Evolutionary conservation across 2,888 invertebrate species (phyloP), one percentile per base, ranked within the genome.

Genomic region (Coecobrya sp.): DNA sequence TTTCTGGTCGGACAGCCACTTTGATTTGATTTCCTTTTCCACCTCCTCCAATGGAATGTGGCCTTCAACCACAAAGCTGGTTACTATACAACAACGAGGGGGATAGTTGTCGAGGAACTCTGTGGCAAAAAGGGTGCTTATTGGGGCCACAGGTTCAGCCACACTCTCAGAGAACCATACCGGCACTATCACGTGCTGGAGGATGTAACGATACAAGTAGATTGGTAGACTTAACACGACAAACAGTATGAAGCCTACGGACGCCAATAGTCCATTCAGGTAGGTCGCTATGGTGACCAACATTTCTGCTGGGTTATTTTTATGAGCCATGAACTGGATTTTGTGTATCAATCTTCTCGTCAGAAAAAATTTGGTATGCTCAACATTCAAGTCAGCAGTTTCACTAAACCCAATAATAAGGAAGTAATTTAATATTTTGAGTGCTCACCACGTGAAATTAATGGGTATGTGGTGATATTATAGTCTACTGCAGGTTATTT

Each of bases 31-130:
- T 13, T n/a, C 19, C 7, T 65, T 11, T 27, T 27, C 22, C 10
- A 82, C 45, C n/a, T 89, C 79, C 3, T 45, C 4, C 22, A 22
- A 16, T 5, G 79, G 36, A 4, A 68, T 25, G 5, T n/a, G 36
- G n/a, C 89, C 89, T 36, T 89, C 82, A 10, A 89, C 8, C 0
- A 82, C 82, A 68, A 89, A 22, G 16, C 19, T 79, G 49, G 81
- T 52, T 0, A 89, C 82, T 11, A 89, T 45, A 7, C 36, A 13
- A 68, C 81, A 81, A 25, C 82, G 16, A 5, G 89, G 84, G 7
- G 89, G 84, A 13, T 42, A 10, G 0, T 16, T 36, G 19, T 22
- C 7, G 1, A 89, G 36, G 19, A 89, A 84, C 36, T 89, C 89
- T 7, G 89, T 82, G 1, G 82, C 49, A 52, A 84, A 89, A 11